Base-by-base conservation (phyloP, 2,888 invertebrate genomes). In the Melieria omissa region DNA sequence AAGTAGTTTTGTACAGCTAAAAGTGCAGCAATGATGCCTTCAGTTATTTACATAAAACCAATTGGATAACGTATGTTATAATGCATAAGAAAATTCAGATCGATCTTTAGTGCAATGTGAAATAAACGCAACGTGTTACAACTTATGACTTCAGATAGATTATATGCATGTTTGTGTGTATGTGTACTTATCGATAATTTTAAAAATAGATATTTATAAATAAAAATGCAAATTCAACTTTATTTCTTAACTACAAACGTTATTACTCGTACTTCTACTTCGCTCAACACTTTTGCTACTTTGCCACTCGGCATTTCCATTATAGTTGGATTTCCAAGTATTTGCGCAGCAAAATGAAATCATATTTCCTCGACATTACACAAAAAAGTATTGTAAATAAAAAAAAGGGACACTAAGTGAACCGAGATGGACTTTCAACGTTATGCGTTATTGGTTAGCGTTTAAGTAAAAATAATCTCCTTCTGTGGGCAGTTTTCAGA, bases 401-500 rank as follows among this genome's bases (percentile, higher is more conserved):
- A 60, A 66, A 46, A 52, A 41, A 29, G 41, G 41, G 7, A 44
- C 47, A 46, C 41, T 60, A 58, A 58, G 47, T 45, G 29, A 4
- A 42, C n/a, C n/a, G 6, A 14, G 16, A 14, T 9, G 10, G 42
- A 66, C 57, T 58, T 66, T 58, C 57, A 49, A n/a, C 61, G 61
- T 61, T 46, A 68, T 61, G 55, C 54, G 55, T 16, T 63, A 63
- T 57, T 55, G 63, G 63, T 66, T 69, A 74, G 73, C 73, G 75
- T 77, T 52, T 75, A 78, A 74, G 73, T 77, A 74, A 67, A 65
- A 70, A 71, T 83, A 81, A 83, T 82, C 83, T 83, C 80, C 74
- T 76, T 78, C 75, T 75, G 73, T 78, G 78, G 82, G 81, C 80
- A 81, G 83, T 81, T 83, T 81, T 81, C 80, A 78, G 72, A 83